Conservation (phyloP, 2,888 invertebrate genomes). For the Brachyptera putata region DNA sequence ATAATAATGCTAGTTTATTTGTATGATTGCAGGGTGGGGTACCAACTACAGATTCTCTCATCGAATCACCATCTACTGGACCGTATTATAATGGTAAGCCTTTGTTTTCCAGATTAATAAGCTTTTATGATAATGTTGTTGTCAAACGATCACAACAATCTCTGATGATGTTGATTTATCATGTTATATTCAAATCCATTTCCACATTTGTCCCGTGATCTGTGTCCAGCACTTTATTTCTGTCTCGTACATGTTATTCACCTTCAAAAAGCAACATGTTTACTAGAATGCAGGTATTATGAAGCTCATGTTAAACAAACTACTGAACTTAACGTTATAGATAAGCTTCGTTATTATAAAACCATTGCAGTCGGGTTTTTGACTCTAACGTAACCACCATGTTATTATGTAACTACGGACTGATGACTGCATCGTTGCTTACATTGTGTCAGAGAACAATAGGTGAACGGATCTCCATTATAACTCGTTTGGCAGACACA, state of each 20-base stretch:
- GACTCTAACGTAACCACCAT: neutral
- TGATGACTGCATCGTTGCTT: conserved; percentile 38
- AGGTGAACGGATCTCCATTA: conserved; percentile 42
- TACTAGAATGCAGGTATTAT: neutral
- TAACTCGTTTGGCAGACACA: conserved; percentile 44
- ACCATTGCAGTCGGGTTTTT: too few relatives aligned
- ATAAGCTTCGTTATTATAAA: conserved; percentile 35
- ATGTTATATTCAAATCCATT: neutral
- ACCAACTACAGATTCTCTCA: too few relatives aligned
- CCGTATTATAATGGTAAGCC: conserved; percentile 1
- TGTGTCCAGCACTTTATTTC: neutral
- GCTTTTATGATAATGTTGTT: neutral
- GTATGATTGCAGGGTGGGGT: too few relatives aligned
- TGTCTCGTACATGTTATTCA: neutral
- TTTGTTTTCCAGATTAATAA: neutral
- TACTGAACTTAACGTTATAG: neutral
- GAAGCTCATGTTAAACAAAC: conserved; percentile 6
- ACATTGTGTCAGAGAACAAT: conserved; percentile 37
- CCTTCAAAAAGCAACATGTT: conserved; percentile 4
- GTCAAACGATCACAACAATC: neutral
- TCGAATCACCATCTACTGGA: too few relatives aligned
- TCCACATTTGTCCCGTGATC: neutral
- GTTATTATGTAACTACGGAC: conserved; percentile 32
- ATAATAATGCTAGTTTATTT: too few relatives aligned
- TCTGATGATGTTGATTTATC: neutral